Conservation (phyloP, 2,113 vertebrate species). For the Saguinus midas region DNA sequence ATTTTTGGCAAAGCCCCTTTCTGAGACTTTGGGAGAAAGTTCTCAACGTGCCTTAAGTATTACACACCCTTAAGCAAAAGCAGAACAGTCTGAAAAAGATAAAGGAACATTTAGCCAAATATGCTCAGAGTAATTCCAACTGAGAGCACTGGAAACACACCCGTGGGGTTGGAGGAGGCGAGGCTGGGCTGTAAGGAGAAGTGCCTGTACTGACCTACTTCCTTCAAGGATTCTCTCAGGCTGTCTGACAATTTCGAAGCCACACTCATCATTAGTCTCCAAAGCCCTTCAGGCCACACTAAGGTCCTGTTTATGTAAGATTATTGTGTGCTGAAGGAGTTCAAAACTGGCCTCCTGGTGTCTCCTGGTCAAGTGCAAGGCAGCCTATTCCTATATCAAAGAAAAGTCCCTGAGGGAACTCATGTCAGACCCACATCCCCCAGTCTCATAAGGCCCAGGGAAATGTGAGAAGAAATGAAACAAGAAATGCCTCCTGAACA, state of each 20-base stretch:
- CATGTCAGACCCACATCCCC: background rate
- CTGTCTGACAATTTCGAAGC: background rate
- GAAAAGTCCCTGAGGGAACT: background rate
- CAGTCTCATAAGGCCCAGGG: background rate
- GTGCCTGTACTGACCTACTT: background rate
- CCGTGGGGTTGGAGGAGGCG: background rate
- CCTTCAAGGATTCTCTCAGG: background rate
- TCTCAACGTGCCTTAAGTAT: background rate
- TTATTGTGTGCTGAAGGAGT: background rate
- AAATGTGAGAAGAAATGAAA: background rate
- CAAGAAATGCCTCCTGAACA: background rate
- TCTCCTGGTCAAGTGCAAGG: background rate
- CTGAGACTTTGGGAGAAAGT: background rate
- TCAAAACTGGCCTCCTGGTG: background rate
- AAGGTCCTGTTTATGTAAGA: background rate
- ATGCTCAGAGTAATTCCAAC: background rate
- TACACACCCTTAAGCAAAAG: background rate
- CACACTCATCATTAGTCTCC: background rate
- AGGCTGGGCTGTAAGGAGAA: fast-evolving
- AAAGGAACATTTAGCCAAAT: background rate
- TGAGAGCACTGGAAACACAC: background rate
- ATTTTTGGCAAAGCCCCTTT: background rate
- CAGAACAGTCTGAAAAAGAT: background rate
- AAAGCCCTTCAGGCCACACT: background rate
- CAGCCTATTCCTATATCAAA: background rate